Evolutionary conservation across 35 echinoderm and acorn worm genomes (phyloP).

Genomic region (Nesometra sesokonis): DNA sequence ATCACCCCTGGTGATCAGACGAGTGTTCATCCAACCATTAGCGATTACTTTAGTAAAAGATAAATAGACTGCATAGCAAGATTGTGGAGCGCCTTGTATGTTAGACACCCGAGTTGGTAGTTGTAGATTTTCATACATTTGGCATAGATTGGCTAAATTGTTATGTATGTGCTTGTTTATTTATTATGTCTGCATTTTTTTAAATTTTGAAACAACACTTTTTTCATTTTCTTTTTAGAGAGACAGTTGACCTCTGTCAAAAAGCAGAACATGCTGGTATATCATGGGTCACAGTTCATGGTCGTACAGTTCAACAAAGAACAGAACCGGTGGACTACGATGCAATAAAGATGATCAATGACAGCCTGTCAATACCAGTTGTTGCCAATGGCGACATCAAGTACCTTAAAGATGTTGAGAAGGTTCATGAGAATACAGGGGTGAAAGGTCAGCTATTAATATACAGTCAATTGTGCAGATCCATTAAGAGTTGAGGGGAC

Average conservation of each 20-base stretch:
- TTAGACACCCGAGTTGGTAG: no score
- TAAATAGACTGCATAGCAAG: no score
- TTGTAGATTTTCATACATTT: no score
- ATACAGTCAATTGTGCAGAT: no score
- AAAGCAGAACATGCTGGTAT: conserved; percentile 76
- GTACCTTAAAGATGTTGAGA: conserved; percentile 41
- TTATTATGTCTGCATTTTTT: not conserved
- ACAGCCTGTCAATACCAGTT: conserved; percentile 68
- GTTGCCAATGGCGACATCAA: conserved; percentile 93
- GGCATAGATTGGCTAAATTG: no score
- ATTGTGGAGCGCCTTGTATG: no score
- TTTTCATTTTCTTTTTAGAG: conserved; percentile 19
- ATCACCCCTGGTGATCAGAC: no score
- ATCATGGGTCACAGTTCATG: conserved; percentile 87
- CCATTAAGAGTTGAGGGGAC: no score
- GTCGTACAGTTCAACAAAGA: conserved; percentile 53
- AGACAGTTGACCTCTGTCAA: conserved; percentile 83
- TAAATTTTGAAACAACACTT: no score
- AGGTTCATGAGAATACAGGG: conserved; percentile 42
- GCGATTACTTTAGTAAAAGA: no score
- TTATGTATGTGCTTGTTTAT: no score
- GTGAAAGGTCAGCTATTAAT: conserved; percentile 63
- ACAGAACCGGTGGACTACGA: conserved; percentile 62
- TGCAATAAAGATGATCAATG: conserved; percentile 75
- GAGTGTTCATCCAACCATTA: no score